Base-by-base conservation (phyloP, 2,888 invertebrate species). In the Drosophila fulvimacula region DNA sequence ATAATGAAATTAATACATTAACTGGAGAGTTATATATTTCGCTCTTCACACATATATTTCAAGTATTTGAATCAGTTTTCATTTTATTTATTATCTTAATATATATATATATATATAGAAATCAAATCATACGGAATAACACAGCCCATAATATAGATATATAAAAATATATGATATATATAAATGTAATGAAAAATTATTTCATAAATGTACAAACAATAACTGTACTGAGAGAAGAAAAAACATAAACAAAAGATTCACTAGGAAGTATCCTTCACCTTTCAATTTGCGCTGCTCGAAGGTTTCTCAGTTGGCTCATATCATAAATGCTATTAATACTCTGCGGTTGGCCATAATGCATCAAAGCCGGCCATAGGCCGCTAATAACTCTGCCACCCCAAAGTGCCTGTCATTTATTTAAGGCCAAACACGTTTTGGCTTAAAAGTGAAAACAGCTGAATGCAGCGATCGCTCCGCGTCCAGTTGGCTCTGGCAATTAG, bases 341-440 rank as follows among this genome's bases (percentile, higher is more conserved):
- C 27, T 24, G n/a, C 17, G 30, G 30, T 11, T 60, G 60, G 34
- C 19, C 41, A 48, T 62, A 34, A 27, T 2, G 41, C 30, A 42
- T 38, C 27, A 32, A 21, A 41, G 19, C 39, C 24, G 10, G 17
- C 30, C 10, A 30, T 30, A 30, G 30, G 30, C 27, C 3, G 30
- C 15, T 32, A 13, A 19, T 42, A 65, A 61, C 39, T 46, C 48
- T 53, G 69, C 64, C 51, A 73, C n/a, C 21, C 56, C 5, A 49
- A 53, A 46, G 46, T 21, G 42, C 13, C 65, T 17, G 48, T 46
- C 52, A 73, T 81, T 52, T 58, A 69, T 56, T 84, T 81, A 81
- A 84, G 57, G 66, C 71, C 73, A 79, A 63, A 79, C 82, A 84
- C 87, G 85, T 87, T 79, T 68, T 15, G 34, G 48, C 49, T 21